A percentile compares a stretch with the other conserved stretches of the same genome.
Evolutionary conservation across 2,797 vertebrate genomes (phyloP).

Genomic region (Peromyscus nudipes): DNA sequence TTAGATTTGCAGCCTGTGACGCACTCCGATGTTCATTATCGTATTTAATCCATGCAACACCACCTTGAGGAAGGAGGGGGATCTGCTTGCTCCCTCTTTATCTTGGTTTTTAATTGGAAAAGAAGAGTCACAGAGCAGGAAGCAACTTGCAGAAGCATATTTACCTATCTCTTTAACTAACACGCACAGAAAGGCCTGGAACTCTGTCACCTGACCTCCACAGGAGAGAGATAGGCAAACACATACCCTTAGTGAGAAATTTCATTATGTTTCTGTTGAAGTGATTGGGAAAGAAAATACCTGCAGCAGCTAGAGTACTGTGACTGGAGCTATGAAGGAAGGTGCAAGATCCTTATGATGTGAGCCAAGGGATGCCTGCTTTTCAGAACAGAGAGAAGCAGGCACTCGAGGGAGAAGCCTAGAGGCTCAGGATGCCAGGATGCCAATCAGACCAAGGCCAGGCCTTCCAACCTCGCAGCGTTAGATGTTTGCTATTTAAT

Average conservation of each 20-base stretch:
- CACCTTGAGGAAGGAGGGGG: neutral
- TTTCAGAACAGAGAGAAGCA: constrained; percentile 3
- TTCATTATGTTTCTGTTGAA: neutral
- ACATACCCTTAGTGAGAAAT: neutral
- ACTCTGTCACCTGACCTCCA: neutral
- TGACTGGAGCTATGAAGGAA: neutral
- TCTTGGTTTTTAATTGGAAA: constrained; percentile 28
- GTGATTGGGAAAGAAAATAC: constrained; percentile 16
- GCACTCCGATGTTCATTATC: constrained; percentile 32
- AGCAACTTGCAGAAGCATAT: neutral
- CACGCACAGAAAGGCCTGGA: neutral
- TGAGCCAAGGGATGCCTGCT: neutral
- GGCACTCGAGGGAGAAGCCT: neutral
- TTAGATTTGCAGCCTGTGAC: constrained; percentile 65
- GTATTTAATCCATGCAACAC: constrained; percentile 60
- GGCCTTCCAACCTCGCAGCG: rapidly evolving
- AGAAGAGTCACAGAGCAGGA: constrained; percentile 17
- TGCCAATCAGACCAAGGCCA: neutral
- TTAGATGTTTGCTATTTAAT: neutral
- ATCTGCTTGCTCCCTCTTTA: neutral
- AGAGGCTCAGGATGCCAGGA: no score
- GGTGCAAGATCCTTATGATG: neutral
- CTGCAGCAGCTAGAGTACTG: neutral
- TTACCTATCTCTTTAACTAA: neutral
- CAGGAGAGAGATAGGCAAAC: neutral